Conservation (phyloP, 2,113 vertebrate genomes). For the Ameiurus melas region DNA sequence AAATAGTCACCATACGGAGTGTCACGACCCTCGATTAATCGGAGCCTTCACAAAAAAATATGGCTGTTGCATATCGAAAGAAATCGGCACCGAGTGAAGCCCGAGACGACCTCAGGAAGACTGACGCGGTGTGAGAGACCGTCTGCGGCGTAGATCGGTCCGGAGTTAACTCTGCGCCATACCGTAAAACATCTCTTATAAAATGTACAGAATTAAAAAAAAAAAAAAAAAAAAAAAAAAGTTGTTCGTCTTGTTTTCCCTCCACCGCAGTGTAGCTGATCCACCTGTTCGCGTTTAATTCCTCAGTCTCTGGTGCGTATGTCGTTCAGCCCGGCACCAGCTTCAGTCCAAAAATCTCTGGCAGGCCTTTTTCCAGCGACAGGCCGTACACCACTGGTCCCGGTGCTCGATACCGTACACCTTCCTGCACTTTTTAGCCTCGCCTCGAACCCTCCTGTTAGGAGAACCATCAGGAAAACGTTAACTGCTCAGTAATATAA, state of each 20-base stretch:
- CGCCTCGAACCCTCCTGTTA: slow-evolving; percentile 83
- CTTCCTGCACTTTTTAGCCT: slow-evolving; percentile 92
- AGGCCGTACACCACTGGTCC: slow-evolving; percentile 87
- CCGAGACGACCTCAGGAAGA: background rate
- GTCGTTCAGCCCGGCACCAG: background rate
- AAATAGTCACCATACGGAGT: background rate
- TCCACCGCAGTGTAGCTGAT: slow-evolving; percentile 19
- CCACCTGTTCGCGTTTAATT: background rate
- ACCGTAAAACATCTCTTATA: background rate
- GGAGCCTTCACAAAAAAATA: slow-evolving; percentile 14
- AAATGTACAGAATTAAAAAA: background rate
- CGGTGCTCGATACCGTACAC: slow-evolving; percentile 86
- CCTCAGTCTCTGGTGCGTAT: slow-evolving; percentile 3
- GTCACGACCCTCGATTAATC: background rate
- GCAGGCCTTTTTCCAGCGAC: slow-evolving; percentile 89
- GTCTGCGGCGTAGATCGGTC: background rate
- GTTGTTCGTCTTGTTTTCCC: slow-evolving; percentile 39
- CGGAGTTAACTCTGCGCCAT: background rate
- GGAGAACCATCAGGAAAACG: fast-evolving
- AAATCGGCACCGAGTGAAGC: background rate
- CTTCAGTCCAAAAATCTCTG: slow-evolving; percentile 85
- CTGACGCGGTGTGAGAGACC: background rate
- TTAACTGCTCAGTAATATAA: background rate
- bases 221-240: background rate
- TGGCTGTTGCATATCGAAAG: slow-evolving; percentile 19